Evolutionary conservation across 2,113 vertebrate species (phyloP), one percentile per base, ranked within the genome.

Genomic region (Macrotus californicus): DNA sequence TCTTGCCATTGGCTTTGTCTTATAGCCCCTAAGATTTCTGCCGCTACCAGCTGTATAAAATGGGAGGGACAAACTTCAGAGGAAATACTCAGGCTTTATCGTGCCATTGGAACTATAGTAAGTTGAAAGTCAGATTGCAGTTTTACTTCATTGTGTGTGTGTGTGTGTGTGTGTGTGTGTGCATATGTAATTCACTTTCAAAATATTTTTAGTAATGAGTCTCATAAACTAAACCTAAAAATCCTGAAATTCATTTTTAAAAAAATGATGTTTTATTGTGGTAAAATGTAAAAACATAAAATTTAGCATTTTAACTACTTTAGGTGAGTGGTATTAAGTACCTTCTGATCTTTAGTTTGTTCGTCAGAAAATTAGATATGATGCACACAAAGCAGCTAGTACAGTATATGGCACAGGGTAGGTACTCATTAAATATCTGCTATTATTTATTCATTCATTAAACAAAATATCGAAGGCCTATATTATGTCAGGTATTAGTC

Each of bases 1-100:
- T 88, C 87, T 84, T 83, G 15, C 13, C 69, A 15, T 80, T 96
- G 92, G 50, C 52, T 95, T 95, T 46, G 13, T 46, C 83, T 93
- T 39, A 9, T 72, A 99, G 99, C 99, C 75, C 99, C 99, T 13
- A 99, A 99, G 97, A 98, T 99, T 89, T 98, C 90, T n/a, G 0
- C 88, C 16, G 96, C 95, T 0, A 98, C 98, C 98, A 99, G 99
- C 84, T 99, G 99, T 97, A n/a, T 99, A 84, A 98, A 98, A 13
- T 99, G 99, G 99, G 99, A 99, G 93, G 99, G 99, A 34, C 99
- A 99, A 89, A 99, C 98, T 0, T 98, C 99, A 96, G 98, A 99
- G 9, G 98, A 99, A 26, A 98, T 99, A 43, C 86, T 98, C 67
- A 97, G 98, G 0, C 98, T 99, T 61, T 98, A 98, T 94, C 99